Conservation (phyloP, 2,888 invertebrate species). For the Drosophila paracracens region DNA sequence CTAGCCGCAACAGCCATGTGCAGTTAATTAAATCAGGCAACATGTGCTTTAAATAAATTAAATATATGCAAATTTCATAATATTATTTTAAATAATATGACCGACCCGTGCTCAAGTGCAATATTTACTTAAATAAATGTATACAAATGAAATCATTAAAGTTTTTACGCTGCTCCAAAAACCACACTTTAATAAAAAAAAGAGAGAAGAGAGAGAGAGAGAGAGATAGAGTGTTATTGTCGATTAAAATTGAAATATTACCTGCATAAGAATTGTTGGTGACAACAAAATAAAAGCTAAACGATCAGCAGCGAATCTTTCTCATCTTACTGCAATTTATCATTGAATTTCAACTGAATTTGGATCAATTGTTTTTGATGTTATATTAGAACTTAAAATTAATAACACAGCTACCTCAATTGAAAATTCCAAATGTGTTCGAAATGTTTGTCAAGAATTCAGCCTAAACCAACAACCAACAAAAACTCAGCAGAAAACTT, state of each 20-base stretch:
- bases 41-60: conserved; percentile 72
- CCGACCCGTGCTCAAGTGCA: conserved; percentile 14
- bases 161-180: background rate
- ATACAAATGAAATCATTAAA: conserved; percentile 5
- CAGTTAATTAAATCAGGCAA: conserved; percentile 77
- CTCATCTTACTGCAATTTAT: background rate
- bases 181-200: background rate
- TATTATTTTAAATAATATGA: conserved; percentile 54
- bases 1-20: conserved; percentile 61
- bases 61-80: conserved; percentile 61
- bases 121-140: background rate
- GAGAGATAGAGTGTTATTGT: background rate
- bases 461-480: background rate
- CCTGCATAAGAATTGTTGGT: background rate
- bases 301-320: background rate
- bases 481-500: conserved; percentile 40
- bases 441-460: background rate
- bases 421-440: background rate
- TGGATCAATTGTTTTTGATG: background rate
- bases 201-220: background rate
- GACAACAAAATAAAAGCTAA: background rate
- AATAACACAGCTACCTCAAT: background rate
- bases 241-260: background rate
- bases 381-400: background rate
- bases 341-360: background rate